Conservation (phyloP, 2,888 invertebrate genomes). For the Habroteleia sp. region DNA sequence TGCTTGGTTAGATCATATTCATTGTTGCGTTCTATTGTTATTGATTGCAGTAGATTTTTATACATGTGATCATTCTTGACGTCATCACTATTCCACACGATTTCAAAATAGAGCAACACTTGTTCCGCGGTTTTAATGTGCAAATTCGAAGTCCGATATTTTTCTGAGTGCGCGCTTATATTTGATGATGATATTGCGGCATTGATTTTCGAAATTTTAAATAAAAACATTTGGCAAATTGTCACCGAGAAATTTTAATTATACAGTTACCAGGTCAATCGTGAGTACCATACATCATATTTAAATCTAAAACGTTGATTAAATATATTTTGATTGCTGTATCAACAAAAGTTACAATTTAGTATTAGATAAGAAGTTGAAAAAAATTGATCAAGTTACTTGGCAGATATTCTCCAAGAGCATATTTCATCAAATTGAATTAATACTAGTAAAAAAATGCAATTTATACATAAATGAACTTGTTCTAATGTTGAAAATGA, state of each 20-base stretch:
- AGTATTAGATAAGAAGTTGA: no score
- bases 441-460: no score
- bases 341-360: no score
- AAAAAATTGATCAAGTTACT: no score
- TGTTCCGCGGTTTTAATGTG: background rate
- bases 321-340: no score
- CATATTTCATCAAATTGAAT: no score
- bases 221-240: background rate
- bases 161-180: conserved; percentile 11
- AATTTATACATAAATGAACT: no score
- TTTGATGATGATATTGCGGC: conserved; percentile 10
- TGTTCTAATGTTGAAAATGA: no score
- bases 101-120: background rate
- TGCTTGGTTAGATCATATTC: background rate
- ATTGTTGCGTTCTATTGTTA: background rate
- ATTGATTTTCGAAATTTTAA: no score
- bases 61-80: conserved; percentile 1
- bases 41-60: conserved; percentile 2
- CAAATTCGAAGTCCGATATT: background rate
- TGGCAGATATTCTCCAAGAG: no score
- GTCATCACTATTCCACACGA: background rate
- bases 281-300: background rate
- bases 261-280: background rate
- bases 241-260: background rate
- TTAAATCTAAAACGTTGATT: no score